phyloP scores from a whole-genome alignment of 2,113 vertebrate genomes.

The Probosciger aterrimus region DNA sequence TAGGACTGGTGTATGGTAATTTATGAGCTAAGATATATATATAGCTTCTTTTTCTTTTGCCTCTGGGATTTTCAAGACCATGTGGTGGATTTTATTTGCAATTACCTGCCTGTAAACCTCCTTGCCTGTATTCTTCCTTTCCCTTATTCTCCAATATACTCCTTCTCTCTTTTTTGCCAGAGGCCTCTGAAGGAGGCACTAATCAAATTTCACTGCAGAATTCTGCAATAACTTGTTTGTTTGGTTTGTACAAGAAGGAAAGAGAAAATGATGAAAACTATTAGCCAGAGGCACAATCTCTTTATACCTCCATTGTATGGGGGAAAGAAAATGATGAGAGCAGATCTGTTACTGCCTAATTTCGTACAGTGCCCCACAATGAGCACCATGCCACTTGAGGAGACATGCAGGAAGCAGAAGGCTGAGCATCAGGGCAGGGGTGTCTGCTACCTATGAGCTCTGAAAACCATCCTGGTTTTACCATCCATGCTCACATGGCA shows the following conservation, averaged over 20 bases:
- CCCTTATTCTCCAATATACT: neutral
- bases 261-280: neutral
- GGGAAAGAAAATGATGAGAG: neutral
- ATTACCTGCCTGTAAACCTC: neutral
- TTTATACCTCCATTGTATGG: neutral
- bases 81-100: neutral
- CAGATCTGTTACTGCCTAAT: neutral
- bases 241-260: neutral
- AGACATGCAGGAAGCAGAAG: neutral
- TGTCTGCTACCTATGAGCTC: neutral
- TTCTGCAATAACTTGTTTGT: slow-evolving; percentile 2
- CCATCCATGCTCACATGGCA: rapidly evolving
- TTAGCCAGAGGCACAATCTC: neutral
- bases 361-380: neutral
- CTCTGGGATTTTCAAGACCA: neutral
- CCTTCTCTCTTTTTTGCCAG: neutral
- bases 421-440: neutral
- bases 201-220: neutral
- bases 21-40: neutral
- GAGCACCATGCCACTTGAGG: neutral
- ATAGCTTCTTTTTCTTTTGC: neutral
- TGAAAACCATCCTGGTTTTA: neutral
- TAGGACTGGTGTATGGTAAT: neutral
- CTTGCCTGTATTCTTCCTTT: neutral
- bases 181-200: neutral